phyloP scores from a whole-genome alignment of 2,888 invertebrate genomes.

The Melanchra persicariae region DNA sequence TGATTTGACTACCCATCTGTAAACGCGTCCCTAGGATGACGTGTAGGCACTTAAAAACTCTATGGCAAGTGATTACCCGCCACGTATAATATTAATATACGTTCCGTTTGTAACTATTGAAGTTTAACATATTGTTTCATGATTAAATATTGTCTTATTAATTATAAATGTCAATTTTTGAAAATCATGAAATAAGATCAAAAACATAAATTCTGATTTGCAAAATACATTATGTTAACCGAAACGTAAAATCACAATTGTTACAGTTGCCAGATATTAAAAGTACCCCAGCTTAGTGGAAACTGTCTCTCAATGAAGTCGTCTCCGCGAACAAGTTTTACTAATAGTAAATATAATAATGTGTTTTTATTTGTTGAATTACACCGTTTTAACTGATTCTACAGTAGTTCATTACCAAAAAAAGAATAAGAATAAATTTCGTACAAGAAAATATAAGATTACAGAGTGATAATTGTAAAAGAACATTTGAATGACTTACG shows the following conservation, averaged over 20 bases:
- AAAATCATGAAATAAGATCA: neutral
- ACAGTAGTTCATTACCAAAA: no score
- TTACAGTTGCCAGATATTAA: neutral
- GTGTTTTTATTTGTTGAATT: neutral
- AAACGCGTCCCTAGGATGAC: conserved; percentile 9
- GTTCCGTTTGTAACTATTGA: conserved; percentile 19
- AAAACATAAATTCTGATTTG: neutral
- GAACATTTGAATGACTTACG: no score
- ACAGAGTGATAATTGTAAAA: no score
- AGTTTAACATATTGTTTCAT: neutral
- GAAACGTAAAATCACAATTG: conserved; percentile 24
- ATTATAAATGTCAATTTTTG: neutral
- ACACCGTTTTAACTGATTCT: neutral
- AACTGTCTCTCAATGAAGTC: neutral
- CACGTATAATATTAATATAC: neutral
- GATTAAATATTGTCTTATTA: rapidly evolving
- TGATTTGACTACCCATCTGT: no score
- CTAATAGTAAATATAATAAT: neutral
- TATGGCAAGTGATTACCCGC: conserved; percentile 43
- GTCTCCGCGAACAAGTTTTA: neutral
- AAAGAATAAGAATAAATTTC: no score
- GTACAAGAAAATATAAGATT: no score
- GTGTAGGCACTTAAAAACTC: conserved; percentile 25
- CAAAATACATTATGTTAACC: neutral
- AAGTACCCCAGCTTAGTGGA: conserved; percentile 18